Conservation (phyloP, 2,888 invertebrate species). For the Microplitis manilae region DNA sequence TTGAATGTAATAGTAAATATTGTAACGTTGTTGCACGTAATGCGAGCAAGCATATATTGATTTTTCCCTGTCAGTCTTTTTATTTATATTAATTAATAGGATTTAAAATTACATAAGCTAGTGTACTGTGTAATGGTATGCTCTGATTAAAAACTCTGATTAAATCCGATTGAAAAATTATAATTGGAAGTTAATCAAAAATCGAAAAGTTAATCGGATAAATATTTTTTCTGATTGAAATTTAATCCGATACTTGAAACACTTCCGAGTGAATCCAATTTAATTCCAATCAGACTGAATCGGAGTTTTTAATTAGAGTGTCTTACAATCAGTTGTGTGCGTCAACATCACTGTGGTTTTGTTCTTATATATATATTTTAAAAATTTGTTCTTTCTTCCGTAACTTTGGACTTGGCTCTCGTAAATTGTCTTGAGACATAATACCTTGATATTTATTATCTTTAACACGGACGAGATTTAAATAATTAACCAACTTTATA, state of each 20-base stretch:
- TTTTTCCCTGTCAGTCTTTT: neutral
- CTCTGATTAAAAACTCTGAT: too few species aligned
- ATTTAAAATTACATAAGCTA: slow-evolving; percentile 10
- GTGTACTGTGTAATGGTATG: slow-evolving; percentile 21
- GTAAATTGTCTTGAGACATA: neutral
- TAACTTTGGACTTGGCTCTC: neutral
- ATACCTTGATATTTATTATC: neutral
- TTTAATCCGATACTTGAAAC: too few species aligned
- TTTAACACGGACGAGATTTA: neutral
- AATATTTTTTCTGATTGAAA: too few species aligned
- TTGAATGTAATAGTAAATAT: too few species aligned
- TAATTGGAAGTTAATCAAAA: too few species aligned
- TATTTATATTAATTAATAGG: neutral
- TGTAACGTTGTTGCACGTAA: neutral
- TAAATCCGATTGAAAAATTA: too few species aligned
- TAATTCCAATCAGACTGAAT: too few species aligned
- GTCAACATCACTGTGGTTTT: slow-evolving; percentile 6
- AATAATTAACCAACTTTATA: neutral
- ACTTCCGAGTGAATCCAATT: too few species aligned
- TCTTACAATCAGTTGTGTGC: slow-evolving; percentile 21
- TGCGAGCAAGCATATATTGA: neutral
- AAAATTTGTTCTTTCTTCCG: neutral
- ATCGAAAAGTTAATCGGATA: too few species aligned
- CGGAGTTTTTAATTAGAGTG: too few species aligned
- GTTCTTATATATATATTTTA: neutral